Conservation (phyloP, 1,140 invertebrate species). For the Heliconius nattereri region DNA sequence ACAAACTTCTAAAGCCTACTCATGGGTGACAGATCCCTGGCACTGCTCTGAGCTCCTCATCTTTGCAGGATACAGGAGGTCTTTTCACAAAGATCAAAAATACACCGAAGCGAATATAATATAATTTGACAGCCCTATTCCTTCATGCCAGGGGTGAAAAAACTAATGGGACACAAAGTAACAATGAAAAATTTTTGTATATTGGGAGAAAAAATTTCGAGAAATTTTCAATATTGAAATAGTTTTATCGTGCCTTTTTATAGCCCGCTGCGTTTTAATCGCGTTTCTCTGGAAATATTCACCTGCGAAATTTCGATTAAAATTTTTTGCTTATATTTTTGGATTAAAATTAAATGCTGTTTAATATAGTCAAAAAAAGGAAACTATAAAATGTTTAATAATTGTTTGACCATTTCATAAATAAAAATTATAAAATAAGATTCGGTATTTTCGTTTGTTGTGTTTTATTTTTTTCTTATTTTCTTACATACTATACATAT, state of each 20-base stretch:
- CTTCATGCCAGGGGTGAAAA: constrained; percentile 20
- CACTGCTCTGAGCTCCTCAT: no score
- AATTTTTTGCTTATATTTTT: not conserved
- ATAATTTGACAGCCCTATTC: constrained; percentile 19
- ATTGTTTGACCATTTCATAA: no score
- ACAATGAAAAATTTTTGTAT: constrained; percentile 33
- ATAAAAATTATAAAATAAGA: no score
- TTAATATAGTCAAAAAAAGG: not conserved
- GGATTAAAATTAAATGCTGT: not conserved
- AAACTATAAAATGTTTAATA: no score
- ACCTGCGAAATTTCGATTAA: not conserved
- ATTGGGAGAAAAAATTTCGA: constrained; percentile 26
- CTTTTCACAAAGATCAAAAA: no score
- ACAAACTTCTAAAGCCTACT: no score
- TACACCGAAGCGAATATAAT: not conserved
- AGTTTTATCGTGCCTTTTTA: constrained; percentile 25
- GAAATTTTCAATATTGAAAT: constrained; percentile 35
- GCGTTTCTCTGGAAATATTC: not conserved
- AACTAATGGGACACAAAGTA: constrained; percentile 37
- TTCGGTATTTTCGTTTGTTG: no score
- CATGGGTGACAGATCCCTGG: no score
- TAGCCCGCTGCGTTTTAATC: constrained; percentile 5
- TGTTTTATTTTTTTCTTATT: no score
- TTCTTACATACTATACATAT: no score
- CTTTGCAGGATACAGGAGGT: no score